Percentiles rank a stretch among this genome's conserved stretches.
Evolutionary conservation across 2,888 invertebrate species (phyloP).

Genomic region (Coremacera marginata): DNA sequence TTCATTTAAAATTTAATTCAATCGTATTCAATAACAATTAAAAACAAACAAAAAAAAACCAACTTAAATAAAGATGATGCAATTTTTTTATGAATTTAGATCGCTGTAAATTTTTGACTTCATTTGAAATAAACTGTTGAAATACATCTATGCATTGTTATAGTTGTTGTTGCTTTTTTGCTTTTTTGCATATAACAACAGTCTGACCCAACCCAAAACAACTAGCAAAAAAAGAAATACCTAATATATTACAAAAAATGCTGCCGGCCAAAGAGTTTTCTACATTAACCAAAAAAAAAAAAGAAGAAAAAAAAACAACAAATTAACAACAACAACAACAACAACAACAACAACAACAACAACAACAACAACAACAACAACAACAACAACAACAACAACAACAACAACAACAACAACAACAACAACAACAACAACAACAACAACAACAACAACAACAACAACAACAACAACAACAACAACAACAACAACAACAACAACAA

Average conservation of each 20-base stretch:
- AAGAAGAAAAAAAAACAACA: too few species aligned
- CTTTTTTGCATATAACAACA: slow-evolving; percentile 2
- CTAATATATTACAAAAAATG: slow-evolving; percentile 9
- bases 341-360: not conserved
- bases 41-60: too few species aligned
- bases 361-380: too few species aligned
- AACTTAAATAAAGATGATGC: not conserved
- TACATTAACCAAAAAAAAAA: not conserved
- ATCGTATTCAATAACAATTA: not conserved
- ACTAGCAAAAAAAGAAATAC: not conserved
- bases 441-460: too few species aligned
- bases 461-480: too few species aligned
- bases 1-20: not conserved
- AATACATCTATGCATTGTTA: not conserved
- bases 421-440: too few species aligned
- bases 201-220: slow-evolving; percentile 8
- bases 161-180: not conserved
- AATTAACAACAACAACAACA: slow-evolving; percentile 3
- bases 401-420: too few species aligned
- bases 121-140: not conserved
- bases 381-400: too few species aligned
- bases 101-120: not conserved
- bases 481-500: not conserved
- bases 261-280: not conserved
- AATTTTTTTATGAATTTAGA: not conserved